Percentiles rank a stretch among this genome's conserved stretches.
These are phyloP conservation scores for Oophaga sylvatica DNA, from an alignment of 2,797 vertebrate genomes.

Conservation along the genomic window DNA sequence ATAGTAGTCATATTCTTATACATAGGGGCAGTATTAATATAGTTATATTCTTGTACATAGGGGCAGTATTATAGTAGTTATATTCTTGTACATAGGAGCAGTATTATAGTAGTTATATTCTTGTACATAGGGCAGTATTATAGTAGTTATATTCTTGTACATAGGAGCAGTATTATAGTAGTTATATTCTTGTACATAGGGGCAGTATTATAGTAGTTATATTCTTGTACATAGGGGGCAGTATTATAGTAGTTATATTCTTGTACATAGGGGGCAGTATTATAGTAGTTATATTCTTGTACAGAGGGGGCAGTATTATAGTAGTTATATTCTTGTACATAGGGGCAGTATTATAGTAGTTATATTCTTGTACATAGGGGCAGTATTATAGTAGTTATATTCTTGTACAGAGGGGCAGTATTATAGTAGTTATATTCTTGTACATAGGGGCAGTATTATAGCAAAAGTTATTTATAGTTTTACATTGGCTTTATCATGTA, in stretches of 20 bases:
- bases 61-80: conserved; percentile 4
- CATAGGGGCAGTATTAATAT: background rate
- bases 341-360: conserved; percentile 3
- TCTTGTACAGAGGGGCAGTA: background rate
- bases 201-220: conserved; percentile 8
- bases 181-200: background rate
- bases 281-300: conserved; percentile 3
- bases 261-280: background rate
- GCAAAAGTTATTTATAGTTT: background rate
- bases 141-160: conserved; percentile 1
- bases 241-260: conserved; percentile 9
- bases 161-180: background rate
- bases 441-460: conserved; percentile 5
- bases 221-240: background rate
- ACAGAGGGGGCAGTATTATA: background rate
- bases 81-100: background rate
- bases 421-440: background rate
- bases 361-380: background rate
- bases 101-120: conserved; percentile 9
- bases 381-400: conserved; percentile 12
- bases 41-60: background rate
- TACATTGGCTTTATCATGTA: background rate
- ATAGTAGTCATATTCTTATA: background rate
- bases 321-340: background rate
- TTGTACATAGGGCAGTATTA: background rate